Conservation (phyloP, 35 echinoderm and acorn worm species). For the Heliocidaris erythrogramma region DNA sequence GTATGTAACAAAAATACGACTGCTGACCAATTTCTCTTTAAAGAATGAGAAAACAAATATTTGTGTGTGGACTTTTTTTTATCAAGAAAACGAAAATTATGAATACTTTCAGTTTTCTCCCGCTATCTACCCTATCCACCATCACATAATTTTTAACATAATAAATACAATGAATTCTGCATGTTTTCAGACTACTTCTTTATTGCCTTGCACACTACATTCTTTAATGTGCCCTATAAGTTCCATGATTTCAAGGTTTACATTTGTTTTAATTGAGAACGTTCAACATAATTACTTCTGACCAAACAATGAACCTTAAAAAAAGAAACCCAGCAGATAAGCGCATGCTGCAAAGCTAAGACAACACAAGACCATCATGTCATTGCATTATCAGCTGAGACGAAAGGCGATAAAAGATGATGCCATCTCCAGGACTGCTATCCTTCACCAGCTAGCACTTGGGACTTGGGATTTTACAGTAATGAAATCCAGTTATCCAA, state of each 20-base stretch:
- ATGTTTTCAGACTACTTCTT: neutral
- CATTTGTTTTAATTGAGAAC: neutral
- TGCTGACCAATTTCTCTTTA: too few relatives aligned
- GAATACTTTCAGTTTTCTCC: too few relatives aligned
- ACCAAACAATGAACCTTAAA: too few relatives aligned
- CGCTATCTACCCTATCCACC: too few relatives aligned
- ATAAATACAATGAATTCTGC: too few relatives aligned
- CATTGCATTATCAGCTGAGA: neutral
- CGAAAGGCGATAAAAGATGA: neutral
- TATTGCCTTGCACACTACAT: neutral
- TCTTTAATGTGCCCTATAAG: neutral
- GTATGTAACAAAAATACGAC: too few relatives aligned
- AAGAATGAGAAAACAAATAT: too few relatives aligned
- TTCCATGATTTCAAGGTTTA: neutral
- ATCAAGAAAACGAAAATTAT: too few relatives aligned
- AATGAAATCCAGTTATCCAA: conserved; percentile 37
- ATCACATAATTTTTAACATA: too few relatives aligned
- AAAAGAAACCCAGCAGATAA: neutral
- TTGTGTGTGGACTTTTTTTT: too few relatives aligned
- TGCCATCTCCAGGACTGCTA: neutral
- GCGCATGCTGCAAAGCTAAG: neutral
- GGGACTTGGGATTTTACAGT: conserved; percentile 9
- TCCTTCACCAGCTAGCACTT: conserved; percentile 1
- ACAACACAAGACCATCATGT: neutral
- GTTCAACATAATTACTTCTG: too few relatives aligned